These are phyloP conservation scores for Drosophila fungiperda DNA, from an alignment of 2,888 invertebrate species.

Conservation along the genomic window DNA sequence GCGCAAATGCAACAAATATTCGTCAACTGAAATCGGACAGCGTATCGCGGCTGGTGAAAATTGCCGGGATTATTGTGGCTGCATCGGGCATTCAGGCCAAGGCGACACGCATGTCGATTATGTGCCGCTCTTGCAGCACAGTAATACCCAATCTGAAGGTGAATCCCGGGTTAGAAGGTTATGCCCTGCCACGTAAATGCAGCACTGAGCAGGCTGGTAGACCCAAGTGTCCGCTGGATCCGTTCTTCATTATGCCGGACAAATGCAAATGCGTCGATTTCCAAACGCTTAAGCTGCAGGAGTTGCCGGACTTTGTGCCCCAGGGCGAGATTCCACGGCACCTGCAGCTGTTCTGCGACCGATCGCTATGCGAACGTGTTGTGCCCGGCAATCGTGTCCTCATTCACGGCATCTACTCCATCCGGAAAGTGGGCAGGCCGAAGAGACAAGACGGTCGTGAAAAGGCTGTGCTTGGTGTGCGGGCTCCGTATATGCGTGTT, in stretches of 20 bases:
- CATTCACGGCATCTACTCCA: conserved; percentile 97
- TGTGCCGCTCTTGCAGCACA: conserved; percentile 97
- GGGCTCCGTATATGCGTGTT: conserved; percentile 97
- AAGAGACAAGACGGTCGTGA: conserved; percentile 90
- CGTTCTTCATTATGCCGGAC: conserved; percentile 99
- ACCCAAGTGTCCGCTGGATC: conserved; percentile 97
- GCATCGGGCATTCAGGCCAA: conserved; percentile 98
- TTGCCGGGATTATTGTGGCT: conserved; percentile 97
- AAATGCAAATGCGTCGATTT: conserved; percentile 99
- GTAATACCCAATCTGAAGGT: conserved; percentile 95
- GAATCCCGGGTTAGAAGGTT: conserved; percentile 98
- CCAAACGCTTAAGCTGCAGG: conserved; percentile 98
- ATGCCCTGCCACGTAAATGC: conserved; percentile 97
- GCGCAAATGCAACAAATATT: conserved; percentile 92
- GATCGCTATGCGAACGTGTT: conserved; percentile 95
- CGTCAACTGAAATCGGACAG: conserved; percentile 96
- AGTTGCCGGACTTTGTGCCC: conserved; percentile 94
- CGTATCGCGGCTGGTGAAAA: conserved; percentile 96
- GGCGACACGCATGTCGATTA: conserved; percentile 97
- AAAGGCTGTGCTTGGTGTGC: conserved; percentile 94
- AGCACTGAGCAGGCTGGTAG: conserved; percentile 97
- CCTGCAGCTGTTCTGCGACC: conserved; percentile 96
- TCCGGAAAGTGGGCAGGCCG: conserved; percentile 91
- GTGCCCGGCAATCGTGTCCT: conserved; percentile 98
- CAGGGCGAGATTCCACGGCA: conserved; percentile 99